Percentiles rank a stretch among this genome's conserved stretches.
phyloP scores from a whole-genome alignment of 2,797 vertebrate genomes.

The Sylvia borin region DNA sequence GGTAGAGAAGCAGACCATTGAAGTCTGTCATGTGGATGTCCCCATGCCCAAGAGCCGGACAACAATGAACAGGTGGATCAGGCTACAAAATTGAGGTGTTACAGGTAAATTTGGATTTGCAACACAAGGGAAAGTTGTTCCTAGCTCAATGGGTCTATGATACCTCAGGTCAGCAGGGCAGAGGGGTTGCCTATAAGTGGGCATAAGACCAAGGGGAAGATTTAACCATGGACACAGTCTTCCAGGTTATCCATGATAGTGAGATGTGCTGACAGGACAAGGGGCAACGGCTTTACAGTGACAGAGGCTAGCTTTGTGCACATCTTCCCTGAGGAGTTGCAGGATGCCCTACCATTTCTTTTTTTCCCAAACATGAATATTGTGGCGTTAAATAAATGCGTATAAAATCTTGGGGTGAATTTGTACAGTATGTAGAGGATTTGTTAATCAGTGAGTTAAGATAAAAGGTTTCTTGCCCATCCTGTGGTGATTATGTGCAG shows the following conservation, averaged over 20 bases:
- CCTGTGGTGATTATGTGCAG: background rate
- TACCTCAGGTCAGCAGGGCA: background rate
- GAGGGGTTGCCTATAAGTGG: background rate
- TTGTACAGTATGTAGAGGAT: background rate
- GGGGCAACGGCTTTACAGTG: background rate
- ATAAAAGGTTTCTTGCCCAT: background rate
- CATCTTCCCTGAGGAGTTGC: fast-evolving
- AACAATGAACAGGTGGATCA: background rate
- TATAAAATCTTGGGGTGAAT: background rate
- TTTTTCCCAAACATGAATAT: background rate
- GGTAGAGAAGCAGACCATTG: background rate
- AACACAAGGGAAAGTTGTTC: background rate
- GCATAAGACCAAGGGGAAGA: background rate
- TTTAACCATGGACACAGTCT: background rate
- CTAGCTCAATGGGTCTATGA: background rate
- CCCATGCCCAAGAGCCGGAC: fast-evolving
- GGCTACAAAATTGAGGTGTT: background rate
- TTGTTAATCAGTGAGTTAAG: fast-evolving
- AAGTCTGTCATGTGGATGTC: background rate
- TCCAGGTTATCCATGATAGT: background rate
- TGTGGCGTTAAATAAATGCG: background rate
- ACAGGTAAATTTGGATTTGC: background rate
- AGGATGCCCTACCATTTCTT: background rate
- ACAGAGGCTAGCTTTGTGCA: background rate
- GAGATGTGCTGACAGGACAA: background rate